Evolutionary conservation across 2,888 invertebrate genomes (phyloP).

Genomic region (Troglohyphantes excavatus): DNA sequence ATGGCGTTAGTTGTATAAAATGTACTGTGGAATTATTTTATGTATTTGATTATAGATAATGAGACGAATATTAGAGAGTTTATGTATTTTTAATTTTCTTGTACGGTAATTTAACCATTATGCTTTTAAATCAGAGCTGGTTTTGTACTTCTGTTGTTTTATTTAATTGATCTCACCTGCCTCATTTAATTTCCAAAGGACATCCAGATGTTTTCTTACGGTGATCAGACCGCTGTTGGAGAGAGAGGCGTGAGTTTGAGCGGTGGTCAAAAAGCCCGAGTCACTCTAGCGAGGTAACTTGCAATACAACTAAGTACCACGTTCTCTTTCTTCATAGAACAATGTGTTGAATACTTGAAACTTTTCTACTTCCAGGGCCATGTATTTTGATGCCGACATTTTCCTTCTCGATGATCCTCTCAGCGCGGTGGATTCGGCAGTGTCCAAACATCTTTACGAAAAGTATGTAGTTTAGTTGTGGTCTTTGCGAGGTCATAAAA

Average conservation of each 20-base stretch:
- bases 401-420: conserved; percentile 80
- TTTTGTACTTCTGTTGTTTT: too few species aligned
- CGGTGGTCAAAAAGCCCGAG: conserved; percentile 95
- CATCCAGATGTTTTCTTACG: conserved; percentile 85
- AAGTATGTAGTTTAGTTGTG: conserved; percentile 71
- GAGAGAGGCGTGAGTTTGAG: conserved; percentile 95
- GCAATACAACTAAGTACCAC: neutral
- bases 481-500: too few species aligned
- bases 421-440: conserved; percentile 79
- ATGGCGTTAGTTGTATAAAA: too few species aligned
- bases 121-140: too few species aligned
- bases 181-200: conserved; percentile 66
- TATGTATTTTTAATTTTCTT: too few species aligned
- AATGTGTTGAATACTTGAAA: neutral
- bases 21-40: too few species aligned
- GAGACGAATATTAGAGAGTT: too few species aligned
- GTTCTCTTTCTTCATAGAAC: neutral
- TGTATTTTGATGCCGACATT: conserved; percentile 80
- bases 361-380: conserved; percentile 60
- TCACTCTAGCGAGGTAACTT: conserved; percentile 83
- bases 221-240: conserved; percentile 90
- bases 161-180: too few species aligned
- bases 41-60: too few species aligned
- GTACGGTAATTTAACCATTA: too few species aligned
- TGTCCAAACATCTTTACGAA: conserved; percentile 80